phyloP scores from a whole-genome alignment of 1,140 invertebrate species.

The Drosophila bipectinata region DNA sequence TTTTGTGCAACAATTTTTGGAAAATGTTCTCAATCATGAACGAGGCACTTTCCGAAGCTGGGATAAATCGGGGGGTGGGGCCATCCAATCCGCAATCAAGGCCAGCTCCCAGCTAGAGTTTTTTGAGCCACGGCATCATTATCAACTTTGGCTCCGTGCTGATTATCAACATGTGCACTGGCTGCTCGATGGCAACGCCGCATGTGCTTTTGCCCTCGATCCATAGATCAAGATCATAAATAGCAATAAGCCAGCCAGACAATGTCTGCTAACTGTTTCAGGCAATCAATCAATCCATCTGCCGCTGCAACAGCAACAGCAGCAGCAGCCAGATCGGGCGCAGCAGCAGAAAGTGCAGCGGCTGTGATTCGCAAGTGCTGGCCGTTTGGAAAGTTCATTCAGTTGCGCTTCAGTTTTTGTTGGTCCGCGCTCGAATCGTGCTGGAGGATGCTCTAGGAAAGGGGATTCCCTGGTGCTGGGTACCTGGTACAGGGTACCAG shows the following conservation, averaged over 20 bases:
- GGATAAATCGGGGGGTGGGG: constrained; percentile 12
- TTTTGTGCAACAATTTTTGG: constrained; percentile 63
- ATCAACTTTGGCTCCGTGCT: constrained; percentile 64
- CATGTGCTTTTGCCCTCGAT: constrained; percentile 83
- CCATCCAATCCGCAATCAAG: constrained; percentile 56
- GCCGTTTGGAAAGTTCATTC: constrained; percentile 80
- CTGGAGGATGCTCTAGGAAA: neutral
- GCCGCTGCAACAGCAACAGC: constrained; percentile 37
- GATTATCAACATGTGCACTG: constrained; percentile 81
- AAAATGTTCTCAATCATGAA: constrained; percentile 71
- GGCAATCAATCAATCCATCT: constrained; percentile 84
- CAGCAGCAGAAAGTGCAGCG: neutral
- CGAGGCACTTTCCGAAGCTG: constrained; percentile 21
- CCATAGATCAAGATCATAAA: constrained; percentile 84
- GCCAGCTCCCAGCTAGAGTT: constrained; percentile 49
- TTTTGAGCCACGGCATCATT: constrained; percentile 46
- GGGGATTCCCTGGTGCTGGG: constrained; percentile 7
- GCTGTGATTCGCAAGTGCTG: constrained; percentile 60
- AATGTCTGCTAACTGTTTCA: constrained; percentile 84
- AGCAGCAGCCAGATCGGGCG: constrained; percentile 2
- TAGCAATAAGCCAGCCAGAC: constrained; percentile 83
- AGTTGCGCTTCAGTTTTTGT: constrained; percentile 67
- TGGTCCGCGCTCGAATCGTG: constrained; percentile 1
- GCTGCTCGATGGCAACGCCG: constrained; percentile 58
- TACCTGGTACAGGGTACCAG: constrained; percentile 31